Evolutionary conservation across 2,888 invertebrate genomes (phyloP).

Genomic region (Ditula angustiorana): DNA sequence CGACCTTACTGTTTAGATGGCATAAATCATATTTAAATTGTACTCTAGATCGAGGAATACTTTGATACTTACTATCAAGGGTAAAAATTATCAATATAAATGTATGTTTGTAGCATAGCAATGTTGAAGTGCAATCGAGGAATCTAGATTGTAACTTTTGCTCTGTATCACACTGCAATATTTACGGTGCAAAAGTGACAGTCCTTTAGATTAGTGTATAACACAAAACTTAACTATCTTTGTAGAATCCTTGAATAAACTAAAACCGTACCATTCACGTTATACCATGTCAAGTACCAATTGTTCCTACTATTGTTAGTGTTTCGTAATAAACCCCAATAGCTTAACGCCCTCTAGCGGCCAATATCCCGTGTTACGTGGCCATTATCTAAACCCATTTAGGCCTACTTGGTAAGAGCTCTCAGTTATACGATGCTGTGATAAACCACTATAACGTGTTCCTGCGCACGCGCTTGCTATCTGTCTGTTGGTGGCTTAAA

Average conservation of each 20-base stretch:
- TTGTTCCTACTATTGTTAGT: neutral
- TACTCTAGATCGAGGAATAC: neutral
- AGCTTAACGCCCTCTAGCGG: constrained; percentile 11
- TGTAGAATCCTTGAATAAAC: too few relatives aligned
- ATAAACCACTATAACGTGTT: constrained; percentile 58
- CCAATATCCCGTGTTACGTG: constrained; percentile 34
- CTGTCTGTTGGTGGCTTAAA: constrained; percentile 31
- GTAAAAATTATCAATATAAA: too few relatives aligned
- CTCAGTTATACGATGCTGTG: constrained; percentile 50
- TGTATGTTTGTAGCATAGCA: too few relatives aligned
- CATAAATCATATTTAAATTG: neutral
- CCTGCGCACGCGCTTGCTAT: constrained; percentile 53
- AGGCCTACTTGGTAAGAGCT: constrained; percentile 47
- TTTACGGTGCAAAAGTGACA: too few relatives aligned
- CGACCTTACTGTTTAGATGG: neutral
- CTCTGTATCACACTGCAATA: too few relatives aligned
- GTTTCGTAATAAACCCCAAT: neutral
- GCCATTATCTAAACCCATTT: constrained; percentile 50
- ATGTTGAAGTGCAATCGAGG: too few relatives aligned
- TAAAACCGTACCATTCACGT: too few relatives aligned
- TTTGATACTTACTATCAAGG: neutral
- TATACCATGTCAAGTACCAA: neutral
- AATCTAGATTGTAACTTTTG: too few relatives aligned
- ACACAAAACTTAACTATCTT: too few relatives aligned
- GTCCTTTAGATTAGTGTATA: too few relatives aligned